Base-by-base conservation (phyloP, 2,888 invertebrate genomes). In the Ophion obscuratus region DNA sequence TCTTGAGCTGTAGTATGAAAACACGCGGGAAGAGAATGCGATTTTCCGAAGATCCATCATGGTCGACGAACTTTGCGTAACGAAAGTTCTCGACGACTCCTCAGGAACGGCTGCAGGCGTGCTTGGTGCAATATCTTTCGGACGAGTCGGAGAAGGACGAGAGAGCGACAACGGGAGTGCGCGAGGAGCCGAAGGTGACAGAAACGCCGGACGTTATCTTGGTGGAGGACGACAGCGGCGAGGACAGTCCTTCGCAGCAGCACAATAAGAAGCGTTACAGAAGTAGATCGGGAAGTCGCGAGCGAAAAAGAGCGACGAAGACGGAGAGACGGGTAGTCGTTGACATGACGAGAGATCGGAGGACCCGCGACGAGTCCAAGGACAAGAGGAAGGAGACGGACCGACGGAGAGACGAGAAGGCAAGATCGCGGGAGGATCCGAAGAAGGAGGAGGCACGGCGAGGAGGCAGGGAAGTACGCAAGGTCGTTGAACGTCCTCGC, bases 71-170 rank as follows among this genome's bases (percentile, higher is more conserved):
- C 9, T 40, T 40, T 40, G 40, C 40, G 9, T 40, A 40, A 40
- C 40, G 40, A 40, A 7, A 40, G 6, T 1, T 40, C 40, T 40
- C 9, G 40, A 40, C 40, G 40, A 40, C 0, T 61, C 10, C 9
- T 24, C 77, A 95, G 95, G 95, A 95, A 87, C 92, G 95, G 66
- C 94, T 98, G 67, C 98, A 98, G 94, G 97, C 97, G 61, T 95
- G 97, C 57, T 94, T 97, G 70, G 96, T 96, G 68, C 97, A 97
- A 85, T 97, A 97, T 92, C 95, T 96, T 91, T 97, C 97, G 0
- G 97, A 97, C 87, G 95, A 94, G 87, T 96, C 96, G 53, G 95
- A 95, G 71, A 95, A 96, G 67, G 96, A 96, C 6, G 95, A 95
- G 0, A 92, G 92, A 87, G 88, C 91, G 47, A 44, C 87, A 24